Conservation (phyloP, 2,888 invertebrate genomes). For the Pediacus dermestoides region DNA sequence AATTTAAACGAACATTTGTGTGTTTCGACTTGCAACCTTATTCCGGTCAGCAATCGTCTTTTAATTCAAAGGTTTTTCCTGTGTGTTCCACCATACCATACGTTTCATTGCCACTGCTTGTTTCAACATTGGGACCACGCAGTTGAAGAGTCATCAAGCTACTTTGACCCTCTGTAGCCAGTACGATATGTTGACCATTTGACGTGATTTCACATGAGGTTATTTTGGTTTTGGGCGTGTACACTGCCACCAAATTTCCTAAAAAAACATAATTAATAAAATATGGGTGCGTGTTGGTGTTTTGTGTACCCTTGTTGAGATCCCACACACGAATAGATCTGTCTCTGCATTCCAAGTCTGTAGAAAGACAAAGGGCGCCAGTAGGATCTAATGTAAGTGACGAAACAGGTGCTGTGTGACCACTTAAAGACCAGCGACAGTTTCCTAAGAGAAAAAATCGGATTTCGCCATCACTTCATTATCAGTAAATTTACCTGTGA, state of each 20-base stretch:
- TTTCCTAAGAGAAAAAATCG: slow-evolving; percentile 55
- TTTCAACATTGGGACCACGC: slow-evolving; percentile 41
- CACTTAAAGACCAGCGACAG: slow-evolving; percentile 71
- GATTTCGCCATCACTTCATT: background rate
- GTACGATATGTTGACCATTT: slow-evolving; percentile 66
- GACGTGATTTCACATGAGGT: slow-evolving; percentile 74
- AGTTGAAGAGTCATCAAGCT: slow-evolving; percentile 65
- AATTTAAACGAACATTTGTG: slow-evolving; percentile 14
- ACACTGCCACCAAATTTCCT: slow-evolving; percentile 77
- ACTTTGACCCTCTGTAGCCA: slow-evolving; percentile 65
- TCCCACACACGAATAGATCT: slow-evolving; percentile 79
- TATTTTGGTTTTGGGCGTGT: slow-evolving; percentile 70
- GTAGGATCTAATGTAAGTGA: slow-evolving; percentile 68
- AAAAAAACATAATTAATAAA: too few relatives aligned
- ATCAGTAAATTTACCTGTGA: slow-evolving; percentile 58
- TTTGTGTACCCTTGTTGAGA: slow-evolving; percentile 67
- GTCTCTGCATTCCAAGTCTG: slow-evolving; percentile 69
- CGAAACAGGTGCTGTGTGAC: slow-evolving; percentile 76
- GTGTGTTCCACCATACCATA: slow-evolving; percentile 58
- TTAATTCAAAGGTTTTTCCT: slow-evolving; percentile 58
- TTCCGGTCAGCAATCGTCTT: slow-evolving; percentile 44
- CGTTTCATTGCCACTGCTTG: slow-evolving; percentile 34
- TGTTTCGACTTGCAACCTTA: slow-evolving; percentile 10
- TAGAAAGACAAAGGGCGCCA: slow-evolving; percentile 71
- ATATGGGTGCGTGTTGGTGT: background rate